phyloP scores from a whole-genome alignment of 2,888 invertebrate species.

The Phalera bucephala region DNA sequence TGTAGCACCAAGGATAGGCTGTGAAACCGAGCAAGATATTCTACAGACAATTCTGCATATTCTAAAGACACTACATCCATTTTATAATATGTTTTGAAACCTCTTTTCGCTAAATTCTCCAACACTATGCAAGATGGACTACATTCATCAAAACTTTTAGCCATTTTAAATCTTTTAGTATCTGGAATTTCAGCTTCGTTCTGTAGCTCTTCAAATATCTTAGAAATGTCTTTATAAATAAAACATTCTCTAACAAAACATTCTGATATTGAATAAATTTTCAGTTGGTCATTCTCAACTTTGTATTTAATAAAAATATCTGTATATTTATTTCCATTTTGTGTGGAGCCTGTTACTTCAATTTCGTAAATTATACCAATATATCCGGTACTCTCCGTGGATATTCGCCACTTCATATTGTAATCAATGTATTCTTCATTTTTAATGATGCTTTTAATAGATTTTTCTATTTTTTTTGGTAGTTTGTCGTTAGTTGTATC shows the following conservation, averaged over 20 bases:
- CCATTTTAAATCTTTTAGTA: not conserved
- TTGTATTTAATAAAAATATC: constrained; percentile 55
- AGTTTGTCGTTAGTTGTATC: constrained; percentile 2
- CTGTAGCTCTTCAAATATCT: constrained; percentile 43
- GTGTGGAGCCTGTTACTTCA: constrained; percentile 37
- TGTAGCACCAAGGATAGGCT: not conserved
- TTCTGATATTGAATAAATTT: constrained; percentile 39
- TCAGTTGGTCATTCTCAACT: constrained; percentile 31
- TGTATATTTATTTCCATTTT: constrained; percentile 26
- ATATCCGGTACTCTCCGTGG: constrained; percentile 42
- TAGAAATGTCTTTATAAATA: constrained; percentile 45
- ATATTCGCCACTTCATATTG: constrained; percentile 30
- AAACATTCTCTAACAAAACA: constrained; percentile 47
- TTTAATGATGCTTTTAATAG: constrained; percentile 26
- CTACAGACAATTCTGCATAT: not conserved
- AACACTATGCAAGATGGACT: not conserved
- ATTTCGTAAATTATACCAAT: constrained; percentile 47
- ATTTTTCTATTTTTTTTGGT: constrained; percentile 17
- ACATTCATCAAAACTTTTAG: not conserved
- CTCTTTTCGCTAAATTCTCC: not conserved
- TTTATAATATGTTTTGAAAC: not conserved
- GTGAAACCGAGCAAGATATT: not conserved
- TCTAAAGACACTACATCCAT: constrained; percentile 4
- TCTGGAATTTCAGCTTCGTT: constrained; percentile 1
- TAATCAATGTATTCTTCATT: constrained; percentile 31